A percentile compares a stretch with the other conserved stretches of the same genome.
Evolutionary conservation across 2,888 invertebrate genomes (phyloP).

Genomic region (Folsomia candida): DNA sequence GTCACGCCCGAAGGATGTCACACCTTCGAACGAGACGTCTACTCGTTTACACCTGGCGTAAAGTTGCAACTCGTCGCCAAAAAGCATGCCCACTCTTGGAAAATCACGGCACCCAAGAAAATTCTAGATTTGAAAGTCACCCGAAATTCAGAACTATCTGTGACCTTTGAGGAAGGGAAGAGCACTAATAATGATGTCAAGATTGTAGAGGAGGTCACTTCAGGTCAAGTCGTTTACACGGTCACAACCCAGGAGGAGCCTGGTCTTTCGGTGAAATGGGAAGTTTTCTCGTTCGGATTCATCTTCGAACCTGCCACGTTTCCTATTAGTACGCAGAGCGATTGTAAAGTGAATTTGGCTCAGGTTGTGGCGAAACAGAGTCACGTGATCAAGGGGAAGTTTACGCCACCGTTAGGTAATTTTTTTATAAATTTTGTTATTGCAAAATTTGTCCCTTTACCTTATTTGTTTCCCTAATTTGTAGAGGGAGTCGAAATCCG

Average conservation of each 20-base stretch:
- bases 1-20: slow-evolving; percentile 80
- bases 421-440: slow-evolving; percentile 1
- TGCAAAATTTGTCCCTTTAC: no score
- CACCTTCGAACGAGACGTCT: slow-evolving; percentile 61
- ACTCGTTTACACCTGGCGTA: slow-evolving; percentile 33
- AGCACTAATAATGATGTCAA: background rate
- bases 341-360: slow-evolving; percentile 67
- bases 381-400: slow-evolving; percentile 64
- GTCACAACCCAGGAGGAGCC: slow-evolving; percentile 55
- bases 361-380: slow-evolving; percentile 67
- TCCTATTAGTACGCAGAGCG: slow-evolving; percentile 64
- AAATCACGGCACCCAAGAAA: slow-evolving; percentile 34
- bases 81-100: slow-evolving; percentile 39
- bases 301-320: slow-evolving; percentile 67
- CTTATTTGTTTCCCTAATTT: background rate
- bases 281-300: slow-evolving; percentile 68
- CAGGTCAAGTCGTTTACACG: slow-evolving; percentile 18
- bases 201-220: no score
- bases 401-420: slow-evolving; percentile 62
- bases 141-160: slow-evolving; percentile 28
- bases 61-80: slow-evolving; percentile 36
- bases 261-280: slow-evolving; percentile 62
- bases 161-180: background rate
- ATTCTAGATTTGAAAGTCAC: slow-evolving; percentile 43
- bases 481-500: slow-evolving; percentile 42